Percentiles rank a stretch among this genome's conserved stretches.
These are phyloP conservation scores for Holocentrus rufus DNA, from an alignment of 2,797 vertebrate species.

Conservation along the genomic window DNA sequence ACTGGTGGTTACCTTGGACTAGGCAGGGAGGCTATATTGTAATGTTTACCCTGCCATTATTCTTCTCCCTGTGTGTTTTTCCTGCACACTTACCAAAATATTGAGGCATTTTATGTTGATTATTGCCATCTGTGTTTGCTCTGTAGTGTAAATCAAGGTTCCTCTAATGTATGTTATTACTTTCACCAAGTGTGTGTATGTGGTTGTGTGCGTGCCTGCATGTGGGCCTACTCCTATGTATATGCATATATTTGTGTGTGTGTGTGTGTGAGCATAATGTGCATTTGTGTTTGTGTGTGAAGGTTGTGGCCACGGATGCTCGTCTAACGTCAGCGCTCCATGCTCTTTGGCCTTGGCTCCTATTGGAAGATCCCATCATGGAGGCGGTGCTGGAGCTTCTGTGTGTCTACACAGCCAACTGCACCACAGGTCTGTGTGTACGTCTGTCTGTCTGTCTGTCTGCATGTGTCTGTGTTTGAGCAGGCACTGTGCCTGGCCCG, in stretches of 20 bases:
- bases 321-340: constrained; percentile 83
- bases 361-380: constrained; percentile 89
- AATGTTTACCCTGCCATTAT: constrained; percentile 33
- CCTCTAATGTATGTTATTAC: constrained; percentile 27
- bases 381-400: constrained; percentile 89
- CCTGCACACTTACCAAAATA: constrained; percentile 34
- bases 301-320: constrained; percentile 87
- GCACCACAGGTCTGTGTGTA: constrained; percentile 80
- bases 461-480: constrained; percentile 52
- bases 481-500: constrained; percentile 71
- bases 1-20: constrained; percentile 50
- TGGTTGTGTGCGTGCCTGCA: constrained; percentile 14
- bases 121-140: constrained; percentile 44
- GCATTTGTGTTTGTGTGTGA: constrained; percentile 52
- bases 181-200: background rate
- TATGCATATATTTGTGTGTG: background rate
- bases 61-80: constrained; percentile 10
- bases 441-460: constrained; percentile 38
- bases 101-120: constrained; percentile 36
- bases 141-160: constrained; percentile 31
- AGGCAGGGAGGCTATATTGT: constrained; percentile 18
- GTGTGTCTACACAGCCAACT: constrained; percentile 92
- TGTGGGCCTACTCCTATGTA: background rate
- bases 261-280: constrained; percentile 11
- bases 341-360: constrained; percentile 93